Evolutionary conservation across 2,113 vertebrate species (phyloP), one percentile per base, ranked within the genome.

Genomic region (Tichodroma muraria): DNA sequence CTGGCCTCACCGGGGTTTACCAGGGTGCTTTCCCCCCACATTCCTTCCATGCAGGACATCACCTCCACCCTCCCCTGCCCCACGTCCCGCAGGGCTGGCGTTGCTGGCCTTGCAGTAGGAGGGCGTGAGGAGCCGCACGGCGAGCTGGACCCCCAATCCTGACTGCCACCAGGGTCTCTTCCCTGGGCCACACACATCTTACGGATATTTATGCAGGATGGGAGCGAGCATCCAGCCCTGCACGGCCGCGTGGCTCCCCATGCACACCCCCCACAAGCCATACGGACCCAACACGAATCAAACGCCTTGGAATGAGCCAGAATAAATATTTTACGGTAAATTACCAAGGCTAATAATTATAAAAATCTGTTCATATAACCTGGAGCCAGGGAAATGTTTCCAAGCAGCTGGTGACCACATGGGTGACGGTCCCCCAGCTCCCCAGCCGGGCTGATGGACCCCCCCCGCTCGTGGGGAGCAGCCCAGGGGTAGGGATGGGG

Each of bases 271-370:
- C 68, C 49, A 20, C 31, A 44, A 71, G 12, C 73, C n/a, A 9
- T n/a, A 22, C 28, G 1, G 91, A 90, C 95, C 77, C 82, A 88
- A 86, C 91, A 87, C 33, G 68, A 95, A 95, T 89, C 91, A 89
- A 89, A 93, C 4, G 54, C 66, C 59, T 82, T 11, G 3, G 76
- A 86, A 59, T 27, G 86, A 96, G 97, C 95, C 97, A 97, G 96
- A 89, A 96, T 95, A 97, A 97, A 97, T 97, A 97, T 91, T 94
- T 94, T 91, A 94, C 35, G 61, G 93, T 97, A 96, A 96, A 96
- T 96, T 94, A 96, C 95, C 69, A 85, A 88, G 71, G 80, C 88
- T 96, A 97, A 96, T 93, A 96, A 97, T 97, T 94, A 97, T 93
- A 96, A 97, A 95, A 96, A 97, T 85, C 85, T 97, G 96, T 93